These are phyloP conservation scores for Pogoniulus pusillus DNA, from an alignment of 2,797 vertebrate species.

Conservation along the genomic window DNA sequence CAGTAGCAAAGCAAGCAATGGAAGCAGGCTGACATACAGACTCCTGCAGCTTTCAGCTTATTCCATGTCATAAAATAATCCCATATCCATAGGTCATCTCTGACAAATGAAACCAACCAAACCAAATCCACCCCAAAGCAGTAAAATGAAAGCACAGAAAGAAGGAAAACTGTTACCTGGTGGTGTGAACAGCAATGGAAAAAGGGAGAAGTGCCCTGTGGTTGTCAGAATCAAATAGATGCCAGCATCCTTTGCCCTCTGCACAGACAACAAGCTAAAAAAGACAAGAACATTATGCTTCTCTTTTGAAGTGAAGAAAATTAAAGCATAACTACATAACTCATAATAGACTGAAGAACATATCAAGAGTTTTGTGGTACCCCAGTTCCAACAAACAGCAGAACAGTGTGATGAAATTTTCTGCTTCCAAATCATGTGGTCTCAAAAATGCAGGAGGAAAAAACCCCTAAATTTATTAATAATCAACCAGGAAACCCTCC, in stretches of 20 bases:
- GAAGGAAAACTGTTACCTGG: constrained; percentile 79
- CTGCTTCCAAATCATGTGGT: not conserved
- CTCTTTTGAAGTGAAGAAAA: not conserved
- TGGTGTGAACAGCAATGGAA: constrained; percentile 90
- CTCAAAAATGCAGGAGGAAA: not conserved
- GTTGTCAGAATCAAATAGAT: constrained; percentile 88
- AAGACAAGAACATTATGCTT: not conserved
- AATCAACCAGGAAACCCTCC: not conserved
- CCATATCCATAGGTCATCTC: not conserved
- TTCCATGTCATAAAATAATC: not conserved
- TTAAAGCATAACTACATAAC: not conserved
- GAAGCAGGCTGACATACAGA: not conserved
- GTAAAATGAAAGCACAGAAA: not conserved
- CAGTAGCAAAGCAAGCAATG: too few relatives aligned
- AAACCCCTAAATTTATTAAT: not conserved
- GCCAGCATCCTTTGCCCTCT: constrained; percentile 88
- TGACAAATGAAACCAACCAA: not conserved
- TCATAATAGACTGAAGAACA: not conserved
- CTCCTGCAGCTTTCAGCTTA: not conserved
- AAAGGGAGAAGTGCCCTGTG: constrained; percentile 91
- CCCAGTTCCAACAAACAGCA: not conserved
- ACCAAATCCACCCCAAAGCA: not conserved
- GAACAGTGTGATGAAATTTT: not conserved
- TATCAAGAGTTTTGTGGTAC: not conserved
- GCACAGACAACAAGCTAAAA: constrained; percentile 89